Percentiles rank a stretch among this genome's conserved stretches.
Conservation (phyloP, 2,888 invertebrate species). For the Pandemis heparana region DNA sequence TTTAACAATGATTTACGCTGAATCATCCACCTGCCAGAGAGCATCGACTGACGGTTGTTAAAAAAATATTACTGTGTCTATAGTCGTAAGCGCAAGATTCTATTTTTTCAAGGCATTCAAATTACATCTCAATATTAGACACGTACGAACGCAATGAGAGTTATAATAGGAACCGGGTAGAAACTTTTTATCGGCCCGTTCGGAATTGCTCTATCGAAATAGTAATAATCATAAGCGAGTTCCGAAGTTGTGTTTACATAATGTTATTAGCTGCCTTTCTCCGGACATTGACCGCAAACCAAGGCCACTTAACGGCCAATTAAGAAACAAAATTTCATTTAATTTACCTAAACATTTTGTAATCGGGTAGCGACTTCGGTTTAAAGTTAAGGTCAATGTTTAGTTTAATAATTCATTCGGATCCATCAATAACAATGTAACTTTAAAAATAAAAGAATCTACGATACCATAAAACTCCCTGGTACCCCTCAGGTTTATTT, state of each 20-base stretch:
- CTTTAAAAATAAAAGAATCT: no score
- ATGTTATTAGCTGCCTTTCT: conserved; percentile 63
- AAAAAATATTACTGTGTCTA: conserved; percentile 2
- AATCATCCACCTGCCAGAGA: background rate
- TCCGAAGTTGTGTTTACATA: conserved; percentile 64
- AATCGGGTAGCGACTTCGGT: background rate
- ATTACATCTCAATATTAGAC: conserved; percentile 62
- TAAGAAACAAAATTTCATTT: conserved; percentile 52
- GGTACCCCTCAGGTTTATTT: no score
- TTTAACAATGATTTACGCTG: background rate
- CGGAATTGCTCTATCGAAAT: conserved; percentile 40
- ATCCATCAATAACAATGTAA: background rate
- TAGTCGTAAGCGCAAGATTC: conserved; percentile 1
- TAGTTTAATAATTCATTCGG: background rate
- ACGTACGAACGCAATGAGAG: conserved; percentile 60
- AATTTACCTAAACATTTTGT: conserved; percentile 44
- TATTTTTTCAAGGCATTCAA: conserved; percentile 46
- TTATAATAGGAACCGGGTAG: conserved; percentile 51
- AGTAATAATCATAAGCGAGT: conserved; percentile 44
- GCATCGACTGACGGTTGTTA: background rate
- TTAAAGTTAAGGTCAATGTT: conserved; percentile 9
- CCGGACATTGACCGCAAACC: conserved; percentile 66
- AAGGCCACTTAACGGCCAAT: conserved; percentile 65
- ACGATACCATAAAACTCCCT: no score
- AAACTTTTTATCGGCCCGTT: conserved; percentile 51